Base-by-base conservation (phyloP, 2,113 vertebrate species). In the Oenanthe oenanthe region DNA sequence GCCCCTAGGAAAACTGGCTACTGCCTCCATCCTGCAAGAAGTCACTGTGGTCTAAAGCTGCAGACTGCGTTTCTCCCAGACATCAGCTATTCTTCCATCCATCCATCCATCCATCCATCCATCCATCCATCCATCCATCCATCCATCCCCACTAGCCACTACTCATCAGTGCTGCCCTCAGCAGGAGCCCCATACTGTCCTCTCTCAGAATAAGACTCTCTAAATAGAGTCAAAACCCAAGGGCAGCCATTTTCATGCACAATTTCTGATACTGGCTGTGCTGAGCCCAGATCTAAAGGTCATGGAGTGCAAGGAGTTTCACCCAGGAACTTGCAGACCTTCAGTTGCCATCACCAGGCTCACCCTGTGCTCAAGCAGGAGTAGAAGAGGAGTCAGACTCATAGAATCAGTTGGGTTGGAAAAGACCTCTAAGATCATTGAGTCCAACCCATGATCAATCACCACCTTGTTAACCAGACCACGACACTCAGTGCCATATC, bases 291-390 rank as follows among this genome's bases (percentile, higher is more conserved):
- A 11, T 78, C 34, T 89, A 7, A 5, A 38, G 31, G 31, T 42
- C 26, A 32, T 0, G 0, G 56, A 66, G 42, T 13, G 26, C 34
- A 31, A 86, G n/a, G 17, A 40, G 15, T 57, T 70, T 78, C 53
- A 65, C 13, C 6, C 29, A 73, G 60, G 17, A 79, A 38, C 20
- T 22, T 48, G 20, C 31, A 54, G 40, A 85, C 6, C 20, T 85
- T 50, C 1, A 3, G 34, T 70, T 89, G 73, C 47, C 32, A 66
- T 28, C 1, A 0, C 48, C 0, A 4, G n/a, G 6, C 68, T 75
- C 45, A 29, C 26, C 21, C 34, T 83, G 34, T 80, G 34, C 28
- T 73, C 38, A 60, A 29, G 31, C 14, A 66, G 82, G 6, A 38
- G 26, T 62, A 19, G 50, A 72, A 62, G 24, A 75, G 32, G 18